Evolutionary conservation across 2,113 vertebrate species (phyloP), one percentile per base, ranked within the genome.

Genomic region (Rhinogobius similis): DNA sequence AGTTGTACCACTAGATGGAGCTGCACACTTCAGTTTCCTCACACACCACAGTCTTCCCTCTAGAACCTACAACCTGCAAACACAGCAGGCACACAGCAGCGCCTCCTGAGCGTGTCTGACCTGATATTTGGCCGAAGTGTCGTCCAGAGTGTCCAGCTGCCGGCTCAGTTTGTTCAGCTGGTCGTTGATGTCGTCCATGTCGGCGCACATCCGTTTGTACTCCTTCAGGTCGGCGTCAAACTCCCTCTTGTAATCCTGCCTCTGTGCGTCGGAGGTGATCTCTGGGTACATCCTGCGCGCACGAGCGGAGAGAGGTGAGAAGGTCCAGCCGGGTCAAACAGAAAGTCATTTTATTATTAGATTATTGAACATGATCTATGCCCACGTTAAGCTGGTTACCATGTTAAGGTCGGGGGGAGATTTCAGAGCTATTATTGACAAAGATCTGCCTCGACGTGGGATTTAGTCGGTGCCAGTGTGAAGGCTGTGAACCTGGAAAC

Each of bases 131-230:
- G 84, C 73, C 0, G 91, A 92, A 41, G 85, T 92, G 7, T 95
- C 94, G 0, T 91, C 73, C 70, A 96, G 65, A 0, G 82, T 79
- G 86, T 96, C 94, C 24, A 96, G 89, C 84, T 94, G 90, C 13
- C 91, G 85, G 84, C 88, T 94, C 56, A 96, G 92, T 77, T 94
- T 93, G 81, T 93, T 94, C 62, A 96, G 21, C 74, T 90, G 93
- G 77, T 94, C 94, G 0, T 92, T 95, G 67, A 95, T 82, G 46
- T 93, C 75, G 7, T 96, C 95, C 95, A 96, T 95, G 70, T 96
- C 93, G 0, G 94, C 89, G 3, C 95, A 96, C 59, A 96, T 89
- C 41, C 82, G 89, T 76, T 95, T 95, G 88, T 96, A 96, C 0
- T 82, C 84, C 62, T 79, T 86, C 1, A 96, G 91, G 70, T 96